Evolutionary conservation across 2,888 invertebrate species (phyloP).

Genomic region (Conops quadrifasciatus): DNA sequence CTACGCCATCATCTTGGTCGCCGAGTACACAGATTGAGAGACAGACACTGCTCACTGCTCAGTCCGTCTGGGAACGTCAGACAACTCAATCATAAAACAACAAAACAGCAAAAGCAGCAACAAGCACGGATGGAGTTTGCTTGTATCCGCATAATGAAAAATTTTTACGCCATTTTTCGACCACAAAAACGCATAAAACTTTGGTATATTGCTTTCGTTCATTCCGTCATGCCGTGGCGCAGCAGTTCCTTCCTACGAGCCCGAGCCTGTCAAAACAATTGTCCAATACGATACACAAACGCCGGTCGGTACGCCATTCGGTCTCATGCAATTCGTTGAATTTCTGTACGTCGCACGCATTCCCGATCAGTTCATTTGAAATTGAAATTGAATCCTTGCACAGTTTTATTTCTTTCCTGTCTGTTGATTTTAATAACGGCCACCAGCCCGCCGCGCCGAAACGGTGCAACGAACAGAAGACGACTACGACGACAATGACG

Average conservation of each 20-base stretch:
- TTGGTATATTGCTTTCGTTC: neutral
- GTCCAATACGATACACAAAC: neutral
- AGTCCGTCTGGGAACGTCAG: neutral
- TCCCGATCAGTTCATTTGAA: constrained; percentile 14
- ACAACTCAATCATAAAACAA: constrained; percentile 12
- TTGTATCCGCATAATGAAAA: neutral
- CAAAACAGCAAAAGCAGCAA: neutral
- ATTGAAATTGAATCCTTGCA: constrained; percentile 28
- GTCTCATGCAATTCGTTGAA: constrained; percentile 16
- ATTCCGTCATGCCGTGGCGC: neutral
- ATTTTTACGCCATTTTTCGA: constrained; percentile 9
- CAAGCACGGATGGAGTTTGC: too few species aligned
- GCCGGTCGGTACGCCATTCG: neutral
- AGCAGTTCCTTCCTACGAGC: neutral
- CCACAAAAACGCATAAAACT: constrained; percentile 13
- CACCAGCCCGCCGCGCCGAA: constrained; percentile 8
- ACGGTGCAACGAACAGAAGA: neutral
- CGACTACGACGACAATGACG: neutral
- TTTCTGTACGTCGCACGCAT: constrained; percentile 5
- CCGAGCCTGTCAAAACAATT: neutral
- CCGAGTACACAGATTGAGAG: neutral
- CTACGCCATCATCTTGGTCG: neutral
- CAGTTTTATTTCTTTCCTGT: constrained; percentile 27
- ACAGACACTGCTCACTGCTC: too few species aligned
- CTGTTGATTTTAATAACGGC: constrained; percentile 26